Percentiles rank a stretch among this genome's conserved stretches.
These are phyloP conservation scores for Pardalotus punctatus DNA, from an alignment of 2,113 vertebrate species.

Conservation along the genomic window DNA sequence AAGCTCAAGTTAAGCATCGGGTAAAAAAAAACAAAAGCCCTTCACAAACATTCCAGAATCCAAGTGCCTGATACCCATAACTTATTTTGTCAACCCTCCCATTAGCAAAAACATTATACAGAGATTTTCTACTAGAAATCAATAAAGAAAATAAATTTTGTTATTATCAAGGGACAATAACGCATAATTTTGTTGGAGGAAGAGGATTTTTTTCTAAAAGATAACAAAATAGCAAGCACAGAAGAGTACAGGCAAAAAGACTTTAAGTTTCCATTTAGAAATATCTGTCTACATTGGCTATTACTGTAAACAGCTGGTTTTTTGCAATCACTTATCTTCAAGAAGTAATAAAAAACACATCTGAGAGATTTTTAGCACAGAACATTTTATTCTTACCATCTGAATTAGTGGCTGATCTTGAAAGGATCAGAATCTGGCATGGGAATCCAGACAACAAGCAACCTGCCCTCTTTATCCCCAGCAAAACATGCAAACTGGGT, in stretches of 20 bases:
- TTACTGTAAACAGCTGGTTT: not conserved
- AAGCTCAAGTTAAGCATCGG: not conserved
- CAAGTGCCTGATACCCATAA: not conserved
- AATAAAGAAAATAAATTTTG: not conserved
- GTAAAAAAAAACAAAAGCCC: not conserved
- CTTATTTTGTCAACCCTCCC: not conserved
- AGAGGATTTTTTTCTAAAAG: not conserved
- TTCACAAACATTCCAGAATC: not conserved
- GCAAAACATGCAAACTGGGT: not conserved
- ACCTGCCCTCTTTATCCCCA: not conserved
- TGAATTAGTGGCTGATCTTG: not conserved
- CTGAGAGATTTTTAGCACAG: not conserved
- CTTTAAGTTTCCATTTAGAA: not conserved
- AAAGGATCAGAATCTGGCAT: not conserved
- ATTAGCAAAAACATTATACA: not conserved
- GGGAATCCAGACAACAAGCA: not conserved
- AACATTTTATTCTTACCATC: slow-evolving; percentile 40
- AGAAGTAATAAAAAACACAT: not conserved
- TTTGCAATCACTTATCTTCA: slow-evolving; percentile 11
- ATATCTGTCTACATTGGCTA: not conserved
- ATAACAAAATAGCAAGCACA: not conserved
- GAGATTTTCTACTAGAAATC: not conserved
- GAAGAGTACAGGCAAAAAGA: not conserved
- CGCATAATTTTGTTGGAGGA: not conserved
- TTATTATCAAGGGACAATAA: not conserved